These are phyloP conservation scores for Prunella himalayana DNA, from an alignment of 2,113 vertebrate genomes.

Conservation along the genomic window DNA sequence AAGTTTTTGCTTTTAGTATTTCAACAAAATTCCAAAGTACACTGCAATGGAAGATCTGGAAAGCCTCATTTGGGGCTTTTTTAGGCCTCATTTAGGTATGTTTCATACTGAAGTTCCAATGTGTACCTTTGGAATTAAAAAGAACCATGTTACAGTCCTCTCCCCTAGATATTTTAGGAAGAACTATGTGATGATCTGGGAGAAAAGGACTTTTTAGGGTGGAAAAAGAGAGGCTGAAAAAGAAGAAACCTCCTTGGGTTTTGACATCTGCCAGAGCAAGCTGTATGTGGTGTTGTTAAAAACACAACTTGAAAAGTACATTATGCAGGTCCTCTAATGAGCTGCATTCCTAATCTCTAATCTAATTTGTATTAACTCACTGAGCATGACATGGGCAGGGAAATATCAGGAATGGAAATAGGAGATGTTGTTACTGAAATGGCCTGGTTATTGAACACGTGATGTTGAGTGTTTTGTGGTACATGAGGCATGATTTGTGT, in stretches of 20 bases:
- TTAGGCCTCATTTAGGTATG: neutral
- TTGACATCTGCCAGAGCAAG: neutral
- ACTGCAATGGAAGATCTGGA: neutral
- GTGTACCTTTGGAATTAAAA: neutral
- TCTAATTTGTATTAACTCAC: neutral
- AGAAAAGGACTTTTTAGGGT: neutral
- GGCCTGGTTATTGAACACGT: neutral
- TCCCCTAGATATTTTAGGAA: neutral
- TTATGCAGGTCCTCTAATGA: neutral
- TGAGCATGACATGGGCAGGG: neutral
- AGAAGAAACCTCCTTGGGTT: neutral
- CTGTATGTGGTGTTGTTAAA: neutral
- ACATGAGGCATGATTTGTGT: neutral
- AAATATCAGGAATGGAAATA: neutral
- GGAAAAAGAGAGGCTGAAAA: neutral
- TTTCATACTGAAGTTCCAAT: neutral
- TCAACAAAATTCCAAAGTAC: neutral
- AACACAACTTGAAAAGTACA: neutral
- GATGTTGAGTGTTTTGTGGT: neutral
- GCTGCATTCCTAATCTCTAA: neutral
- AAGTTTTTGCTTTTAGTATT: neutral
- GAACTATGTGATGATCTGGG: neutral
- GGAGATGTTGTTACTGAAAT: neutral
- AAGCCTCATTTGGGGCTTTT: neutral
- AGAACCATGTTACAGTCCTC: neutral